Conservation (phyloP, 2,113 vertebrate species). For the Siniperca chuatsi region DNA sequence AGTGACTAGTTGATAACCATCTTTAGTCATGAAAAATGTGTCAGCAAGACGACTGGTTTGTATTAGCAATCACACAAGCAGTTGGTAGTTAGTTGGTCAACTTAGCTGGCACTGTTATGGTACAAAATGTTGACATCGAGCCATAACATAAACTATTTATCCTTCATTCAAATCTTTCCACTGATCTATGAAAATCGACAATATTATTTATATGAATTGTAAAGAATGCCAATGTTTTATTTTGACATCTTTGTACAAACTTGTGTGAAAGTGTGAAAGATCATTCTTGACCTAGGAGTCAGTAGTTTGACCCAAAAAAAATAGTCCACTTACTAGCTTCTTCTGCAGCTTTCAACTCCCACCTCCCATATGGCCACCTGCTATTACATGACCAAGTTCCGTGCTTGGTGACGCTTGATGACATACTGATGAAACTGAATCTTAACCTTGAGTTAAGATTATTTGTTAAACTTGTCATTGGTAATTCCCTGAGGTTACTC, state of each 20-base stretch:
- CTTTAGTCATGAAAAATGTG: neutral
- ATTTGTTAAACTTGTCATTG: neutral
- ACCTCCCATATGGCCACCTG: neutral
- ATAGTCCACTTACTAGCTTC: neutral
- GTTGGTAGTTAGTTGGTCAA: neutral
- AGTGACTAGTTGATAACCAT: neutral
- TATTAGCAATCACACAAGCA: neutral
- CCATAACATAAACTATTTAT: neutral
- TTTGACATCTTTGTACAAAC: too few relatives aligned
- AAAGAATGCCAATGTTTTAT: neutral
- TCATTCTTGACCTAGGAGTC: too few relatives aligned
- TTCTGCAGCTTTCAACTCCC: neutral
- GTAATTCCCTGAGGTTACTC: neutral
- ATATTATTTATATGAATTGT: neutral
- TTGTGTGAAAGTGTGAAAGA: too few relatives aligned
- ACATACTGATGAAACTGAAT: neutral
- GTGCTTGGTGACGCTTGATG: neutral
- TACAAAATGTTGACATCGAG: neutral
- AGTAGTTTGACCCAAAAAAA: too few relatives aligned
- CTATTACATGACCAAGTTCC: neutral
- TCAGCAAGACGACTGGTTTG: neutral
- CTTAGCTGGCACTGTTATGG: neutral
- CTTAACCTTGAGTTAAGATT: neutral
- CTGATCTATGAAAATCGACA: neutral
- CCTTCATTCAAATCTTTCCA: neutral